These are phyloP conservation scores for Choristoneura fumiferana DNA, from an alignment of 1,140 invertebrate genomes.

Conservation along the genomic window DNA sequence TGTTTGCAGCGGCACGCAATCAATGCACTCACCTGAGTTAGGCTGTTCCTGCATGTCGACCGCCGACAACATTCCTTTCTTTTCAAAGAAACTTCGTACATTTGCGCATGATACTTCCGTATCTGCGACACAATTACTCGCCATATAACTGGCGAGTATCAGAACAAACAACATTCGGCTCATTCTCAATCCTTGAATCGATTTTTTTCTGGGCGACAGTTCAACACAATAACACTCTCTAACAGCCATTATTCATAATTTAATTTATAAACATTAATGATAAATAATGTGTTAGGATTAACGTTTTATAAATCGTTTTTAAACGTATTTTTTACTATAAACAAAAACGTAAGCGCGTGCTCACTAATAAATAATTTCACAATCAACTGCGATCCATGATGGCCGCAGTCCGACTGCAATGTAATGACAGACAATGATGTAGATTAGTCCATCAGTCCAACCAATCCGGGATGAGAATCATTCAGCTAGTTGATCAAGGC, in stretches of 20 bases:
- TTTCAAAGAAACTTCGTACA: slow-evolving; percentile 67
- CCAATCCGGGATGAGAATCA: background rate
- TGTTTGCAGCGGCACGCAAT: background rate
- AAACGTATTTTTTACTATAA: background rate
- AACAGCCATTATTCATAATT: slow-evolving; percentile 58
- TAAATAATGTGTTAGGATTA: background rate
- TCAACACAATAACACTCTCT: slow-evolving; percentile 71
- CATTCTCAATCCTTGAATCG: slow-evolving; percentile 73
- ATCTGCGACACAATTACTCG: slow-evolving; percentile 48
- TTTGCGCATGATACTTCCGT: slow-evolving; percentile 58
- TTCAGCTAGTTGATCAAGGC: background rate
- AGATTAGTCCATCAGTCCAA: slow-evolving; percentile 1
- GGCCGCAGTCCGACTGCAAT: slow-evolving; percentile 61
- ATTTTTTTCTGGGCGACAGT: slow-evolving; percentile 76
- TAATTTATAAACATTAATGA: slow-evolving; percentile 20
- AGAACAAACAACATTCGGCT: slow-evolving; percentile 68
- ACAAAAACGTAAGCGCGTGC: background rate
- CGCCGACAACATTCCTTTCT: slow-evolving; percentile 63
- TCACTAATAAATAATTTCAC: slow-evolving; percentile 26
- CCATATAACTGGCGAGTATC: slow-evolving; percentile 57
- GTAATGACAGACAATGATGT: background rate
- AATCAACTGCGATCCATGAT: slow-evolving; percentile 70
- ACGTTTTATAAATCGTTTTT: background rate
- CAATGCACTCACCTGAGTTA: slow-evolving; percentile 61
- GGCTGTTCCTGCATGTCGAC: slow-evolving; percentile 62